phyloP scores from a whole-genome alignment of 1,140 invertebrate genomes.

The Cherax destructor region DNA sequence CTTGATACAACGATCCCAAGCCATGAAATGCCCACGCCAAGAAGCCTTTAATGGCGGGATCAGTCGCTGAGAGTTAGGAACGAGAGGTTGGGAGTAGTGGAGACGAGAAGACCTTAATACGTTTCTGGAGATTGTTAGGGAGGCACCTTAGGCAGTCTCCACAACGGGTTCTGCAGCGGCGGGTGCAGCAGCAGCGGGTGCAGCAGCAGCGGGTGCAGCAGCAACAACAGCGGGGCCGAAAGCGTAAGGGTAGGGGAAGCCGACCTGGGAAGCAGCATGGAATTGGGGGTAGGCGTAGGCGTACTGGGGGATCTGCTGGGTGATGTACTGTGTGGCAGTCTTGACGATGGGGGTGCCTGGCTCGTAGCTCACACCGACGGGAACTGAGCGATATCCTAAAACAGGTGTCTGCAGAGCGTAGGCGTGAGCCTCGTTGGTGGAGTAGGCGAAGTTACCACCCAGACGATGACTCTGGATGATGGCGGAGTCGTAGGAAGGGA shows the following conservation, averaged over 20 bases:
- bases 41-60: constrained; percentile 16
- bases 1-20: background rate
- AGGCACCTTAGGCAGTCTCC: constrained; percentile 6
- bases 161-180: constrained; percentile 15
- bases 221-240: background rate
- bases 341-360: constrained; percentile 67
- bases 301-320: constrained; percentile 62
- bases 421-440: constrained; percentile 78
- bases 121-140: background rate
- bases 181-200: constrained; percentile 27
- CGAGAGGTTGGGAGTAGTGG: background rate
- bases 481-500: constrained; percentile 78
- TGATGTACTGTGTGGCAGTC: constrained; percentile 60
- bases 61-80: background rate
- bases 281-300: background rate
- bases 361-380: constrained; percentile 74
- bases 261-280: background rate
- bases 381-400: constrained; percentile 74
- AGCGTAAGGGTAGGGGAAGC: background rate
- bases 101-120: background rate
- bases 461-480: constrained; percentile 78
- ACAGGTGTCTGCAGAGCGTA: constrained; percentile 77
- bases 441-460: constrained; percentile 80
- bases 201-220: background rate
- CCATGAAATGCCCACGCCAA: background rate